Percentiles rank a stretch among this genome's conserved stretches.
Evolutionary conservation across 2,113 vertebrate species (phyloP).

Genomic region (Amazona vittata): DNA sequence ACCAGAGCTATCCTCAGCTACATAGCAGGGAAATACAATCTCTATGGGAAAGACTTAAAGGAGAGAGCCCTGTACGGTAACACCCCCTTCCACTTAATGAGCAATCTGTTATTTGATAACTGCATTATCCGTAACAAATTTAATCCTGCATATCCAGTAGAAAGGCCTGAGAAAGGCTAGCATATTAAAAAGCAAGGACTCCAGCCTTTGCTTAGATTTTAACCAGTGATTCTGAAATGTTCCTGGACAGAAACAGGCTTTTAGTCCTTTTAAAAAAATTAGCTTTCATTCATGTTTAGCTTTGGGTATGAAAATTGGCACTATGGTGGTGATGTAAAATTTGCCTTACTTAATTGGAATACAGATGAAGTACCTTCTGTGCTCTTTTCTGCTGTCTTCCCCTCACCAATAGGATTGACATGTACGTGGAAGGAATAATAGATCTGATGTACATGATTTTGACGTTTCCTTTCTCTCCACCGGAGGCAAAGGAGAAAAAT

Average conservation of each 20-base stretch:
- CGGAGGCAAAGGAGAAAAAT: constrained; percentile 70
- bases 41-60: constrained; percentile 85
- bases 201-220: neutral
- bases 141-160: neutral
- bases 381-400: neutral
- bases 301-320: neutral
- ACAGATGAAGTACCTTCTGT: neutral
- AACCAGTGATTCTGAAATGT: neutral
- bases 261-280: neutral
- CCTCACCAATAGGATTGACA: constrained; percentile 80
- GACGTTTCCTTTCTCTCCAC: constrained; percentile 67
- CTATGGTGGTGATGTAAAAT: neutral
- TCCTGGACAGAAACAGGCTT: neutral
- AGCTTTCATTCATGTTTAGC: neutral
- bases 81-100: neutral
- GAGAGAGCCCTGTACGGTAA: constrained; percentile 82
- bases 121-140: neutral
- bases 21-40: constrained; percentile 88
- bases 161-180: neutral
- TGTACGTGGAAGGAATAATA: constrained; percentile 83
- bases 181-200: neutral
- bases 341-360: neutral
- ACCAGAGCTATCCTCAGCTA: constrained; percentile 88
- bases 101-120: neutral
- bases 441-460: constrained; percentile 85